Conservation (phyloP, 2,888 invertebrate genomes). For the Heliconius cydno region DNA sequence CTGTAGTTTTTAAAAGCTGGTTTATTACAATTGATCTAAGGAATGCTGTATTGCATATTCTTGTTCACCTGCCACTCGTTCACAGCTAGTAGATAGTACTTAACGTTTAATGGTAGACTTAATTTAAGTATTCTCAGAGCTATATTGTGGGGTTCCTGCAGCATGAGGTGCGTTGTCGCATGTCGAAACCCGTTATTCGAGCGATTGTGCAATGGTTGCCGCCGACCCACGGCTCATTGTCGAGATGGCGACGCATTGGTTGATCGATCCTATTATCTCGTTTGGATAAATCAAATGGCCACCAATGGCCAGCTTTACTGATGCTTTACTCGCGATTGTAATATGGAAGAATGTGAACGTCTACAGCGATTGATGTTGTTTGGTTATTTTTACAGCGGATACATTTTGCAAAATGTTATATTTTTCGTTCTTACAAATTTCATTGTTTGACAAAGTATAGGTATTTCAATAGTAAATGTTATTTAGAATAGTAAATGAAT, state of each 20-base stretch:
- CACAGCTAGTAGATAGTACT: slow-evolving; percentile 4
- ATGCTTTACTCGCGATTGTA: slow-evolving; percentile 37
- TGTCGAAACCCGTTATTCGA: slow-evolving; percentile 66
- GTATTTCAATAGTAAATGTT: slow-evolving; percentile 6
- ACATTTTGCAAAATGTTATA: too few relatives aligned
- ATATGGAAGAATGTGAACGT: slow-evolving; percentile 39
- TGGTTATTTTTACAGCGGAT: slow-evolving; percentile 14
- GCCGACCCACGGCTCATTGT: slow-evolving; percentile 73
- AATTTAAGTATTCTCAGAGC: slow-evolving; percentile 37
- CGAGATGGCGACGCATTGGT: slow-evolving; percentile 70
- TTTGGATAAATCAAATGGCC: slow-evolving; percentile 49
- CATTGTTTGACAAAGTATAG: not conserved
- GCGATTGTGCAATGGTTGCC: slow-evolving; percentile 64
- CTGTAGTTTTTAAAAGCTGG: not conserved
- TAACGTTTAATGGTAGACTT: slow-evolving; percentile 27
- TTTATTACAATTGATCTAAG: not conserved
- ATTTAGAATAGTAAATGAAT: slow-evolving; percentile 9
- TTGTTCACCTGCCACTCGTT: slow-evolving; percentile 10
- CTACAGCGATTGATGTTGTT: slow-evolving; percentile 32
- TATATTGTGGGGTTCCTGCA: slow-evolving; percentile 37
- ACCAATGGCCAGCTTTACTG: slow-evolving; percentile 40
- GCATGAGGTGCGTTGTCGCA: slow-evolving; percentile 50
- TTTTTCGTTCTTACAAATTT: not conserved
- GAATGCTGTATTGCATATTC: not conserved
- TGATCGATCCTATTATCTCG: slow-evolving; percentile 66